Evolutionary conservation across 1,140 invertebrate species (phyloP).

Genomic region (Drosophila kohkoa): DNA sequence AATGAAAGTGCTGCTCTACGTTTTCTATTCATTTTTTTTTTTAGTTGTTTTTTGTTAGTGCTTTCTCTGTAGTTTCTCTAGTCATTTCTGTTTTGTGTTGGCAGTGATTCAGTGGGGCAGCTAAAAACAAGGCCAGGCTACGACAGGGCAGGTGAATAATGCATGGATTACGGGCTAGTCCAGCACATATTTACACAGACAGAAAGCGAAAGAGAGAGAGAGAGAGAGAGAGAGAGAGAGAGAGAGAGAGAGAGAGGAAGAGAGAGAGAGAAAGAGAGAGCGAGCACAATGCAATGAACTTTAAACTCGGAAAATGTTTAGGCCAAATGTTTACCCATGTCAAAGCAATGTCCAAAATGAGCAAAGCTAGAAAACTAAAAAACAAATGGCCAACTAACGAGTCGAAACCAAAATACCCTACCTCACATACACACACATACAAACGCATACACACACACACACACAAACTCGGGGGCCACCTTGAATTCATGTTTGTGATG

Average conservation of each 20-base stretch:
- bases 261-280: too few species aligned
- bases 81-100: conserved; percentile 15
- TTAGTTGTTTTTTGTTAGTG: not conserved
- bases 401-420: conserved; percentile 14
- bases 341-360: conserved; percentile 43
- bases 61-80: not conserved
- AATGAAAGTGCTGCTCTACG: conserved; percentile 41
- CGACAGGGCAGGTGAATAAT: conserved; percentile 42
- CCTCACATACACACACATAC: conserved; percentile 1
- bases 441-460: not conserved
- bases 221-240: too few species aligned
- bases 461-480: not conserved
- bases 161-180: conserved; percentile 30
- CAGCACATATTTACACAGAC: not conserved
- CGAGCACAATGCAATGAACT: conserved; percentile 63
- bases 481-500: too few species aligned
- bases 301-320: conserved; percentile 57
- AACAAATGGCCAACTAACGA: conserved; percentile 21
- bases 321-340: conserved; percentile 68
- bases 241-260: too few species aligned
- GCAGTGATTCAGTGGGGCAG: conserved; percentile 31
- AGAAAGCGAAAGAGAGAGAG: not conserved
- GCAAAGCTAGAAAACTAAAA: conserved; percentile 45
- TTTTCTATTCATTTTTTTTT: conserved; percentile 10
- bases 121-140: conserved; percentile 60